phyloP scores from a whole-genome alignment of 2,888 invertebrate genomes.

The Idaea straminata region DNA sequence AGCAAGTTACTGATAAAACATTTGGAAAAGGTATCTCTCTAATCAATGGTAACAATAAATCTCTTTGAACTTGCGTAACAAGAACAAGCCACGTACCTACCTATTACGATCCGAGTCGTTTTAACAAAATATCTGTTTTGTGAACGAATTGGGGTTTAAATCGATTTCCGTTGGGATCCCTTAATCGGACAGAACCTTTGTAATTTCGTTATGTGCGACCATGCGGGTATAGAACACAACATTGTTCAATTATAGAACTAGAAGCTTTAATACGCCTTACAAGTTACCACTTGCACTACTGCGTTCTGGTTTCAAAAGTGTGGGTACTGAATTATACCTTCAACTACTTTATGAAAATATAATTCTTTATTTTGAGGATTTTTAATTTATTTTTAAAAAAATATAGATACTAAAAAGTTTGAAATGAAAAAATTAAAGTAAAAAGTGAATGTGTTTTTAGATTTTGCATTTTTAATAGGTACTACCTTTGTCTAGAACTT shows the following conservation, averaged over 20 bases:
- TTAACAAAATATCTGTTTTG: neutral
- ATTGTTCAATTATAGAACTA: neutral
- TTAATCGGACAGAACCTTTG: neutral
- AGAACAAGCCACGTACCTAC: neutral
- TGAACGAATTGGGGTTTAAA: neutral
- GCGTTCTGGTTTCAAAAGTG: too few species aligned
- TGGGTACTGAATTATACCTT: too few species aligned
- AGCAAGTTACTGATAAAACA: too few species aligned
- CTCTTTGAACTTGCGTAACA: neutral
- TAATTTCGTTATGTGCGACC: constrained; percentile 1
- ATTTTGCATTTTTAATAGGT: too few species aligned
- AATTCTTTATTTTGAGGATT: too few species aligned
- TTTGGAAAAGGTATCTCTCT: too few species aligned
- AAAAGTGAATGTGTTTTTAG: too few species aligned
- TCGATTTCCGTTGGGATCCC: neutral
- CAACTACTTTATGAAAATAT: too few species aligned
- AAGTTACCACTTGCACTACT: neutral
- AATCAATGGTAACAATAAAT: neutral
- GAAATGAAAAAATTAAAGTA: too few species aligned
- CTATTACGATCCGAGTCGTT: neutral
- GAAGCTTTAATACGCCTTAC: neutral
- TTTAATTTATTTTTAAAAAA: too few species aligned
- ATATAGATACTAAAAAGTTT: too few species aligned
- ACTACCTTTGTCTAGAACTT: too few species aligned
- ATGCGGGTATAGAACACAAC: neutral